Conservation (phyloP, 2,888 invertebrate genomes). For the Daptonema setosum region DNA sequence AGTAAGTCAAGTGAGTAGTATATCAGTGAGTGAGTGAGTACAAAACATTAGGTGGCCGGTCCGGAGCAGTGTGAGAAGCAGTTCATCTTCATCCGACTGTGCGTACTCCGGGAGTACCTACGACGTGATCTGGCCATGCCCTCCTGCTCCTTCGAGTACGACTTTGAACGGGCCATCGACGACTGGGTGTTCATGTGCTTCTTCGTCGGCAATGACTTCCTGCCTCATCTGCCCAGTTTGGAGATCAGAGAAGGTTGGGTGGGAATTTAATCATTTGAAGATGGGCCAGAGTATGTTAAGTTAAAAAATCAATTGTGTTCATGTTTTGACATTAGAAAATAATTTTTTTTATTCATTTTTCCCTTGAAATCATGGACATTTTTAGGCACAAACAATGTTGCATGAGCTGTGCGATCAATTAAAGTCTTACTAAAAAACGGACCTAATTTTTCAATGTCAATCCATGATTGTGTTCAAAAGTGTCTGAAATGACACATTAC, state of each 20-base stretch:
- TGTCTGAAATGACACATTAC: too few relatives aligned
- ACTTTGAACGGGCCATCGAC: constrained; percentile 79
- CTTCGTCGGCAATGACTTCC: constrained; percentile 80
- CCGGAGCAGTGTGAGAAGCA: constrained; percentile 15
- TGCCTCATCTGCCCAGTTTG: constrained; percentile 87
- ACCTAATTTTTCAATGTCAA: too few relatives aligned
- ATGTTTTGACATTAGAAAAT: constrained; percentile 1
- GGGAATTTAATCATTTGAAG: neutral
- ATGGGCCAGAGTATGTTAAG: too few relatives aligned
- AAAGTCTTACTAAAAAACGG: too few relatives aligned
- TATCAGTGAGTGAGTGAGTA: too few relatives aligned
- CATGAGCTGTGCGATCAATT: too few relatives aligned
- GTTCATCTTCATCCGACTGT: constrained; percentile 50
- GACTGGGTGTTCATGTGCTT: constrained; percentile 97
- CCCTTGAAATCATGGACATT: too few relatives aligned
- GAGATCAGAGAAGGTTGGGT: constrained; percentile 48
- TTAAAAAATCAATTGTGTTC: neutral
- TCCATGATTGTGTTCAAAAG: too few relatives aligned
- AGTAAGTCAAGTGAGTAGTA: too few relatives aligned
- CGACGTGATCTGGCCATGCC: constrained; percentile 70
- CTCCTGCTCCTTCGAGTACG: constrained; percentile 72
- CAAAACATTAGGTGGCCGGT: neutral
- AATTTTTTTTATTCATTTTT: too few relatives aligned
- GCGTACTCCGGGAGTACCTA: constrained; percentile 75
- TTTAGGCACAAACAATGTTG: too few relatives aligned